Conservation (phyloP, 2,888 invertebrate species). For the Scaptomyza reducta region DNA sequence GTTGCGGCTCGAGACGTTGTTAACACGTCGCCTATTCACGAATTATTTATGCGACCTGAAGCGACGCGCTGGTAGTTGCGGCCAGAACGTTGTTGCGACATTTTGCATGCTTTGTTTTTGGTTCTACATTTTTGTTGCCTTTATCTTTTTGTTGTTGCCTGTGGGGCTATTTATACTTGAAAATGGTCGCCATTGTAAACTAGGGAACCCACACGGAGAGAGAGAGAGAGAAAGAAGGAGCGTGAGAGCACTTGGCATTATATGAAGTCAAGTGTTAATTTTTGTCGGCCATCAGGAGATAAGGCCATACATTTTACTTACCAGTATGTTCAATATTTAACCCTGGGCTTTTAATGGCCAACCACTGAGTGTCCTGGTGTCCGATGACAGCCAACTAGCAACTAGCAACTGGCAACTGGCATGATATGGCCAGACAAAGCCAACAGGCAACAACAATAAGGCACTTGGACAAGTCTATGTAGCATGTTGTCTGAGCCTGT, state of each 20-base stretch:
- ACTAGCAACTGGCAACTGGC: conserved; percentile 20
- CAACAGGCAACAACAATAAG: conserved; percentile 4
- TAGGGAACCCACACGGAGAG: neutral
- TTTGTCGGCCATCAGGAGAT: conserved; percentile 55
- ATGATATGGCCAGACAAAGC: conserved; percentile 55
- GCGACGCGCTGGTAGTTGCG: conserved; percentile 1
- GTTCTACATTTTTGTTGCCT: conserved; percentile 14
- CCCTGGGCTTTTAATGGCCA: conserved; percentile 45
- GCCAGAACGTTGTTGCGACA: conserved; percentile 1
- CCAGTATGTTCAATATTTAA: conserved; percentile 35
- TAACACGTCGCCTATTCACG: conserved; percentile 71
- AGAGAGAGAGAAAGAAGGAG: neutral
- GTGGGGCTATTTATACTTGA: conserved; percentile 60
- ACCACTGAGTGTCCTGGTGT: conserved; percentile 18
- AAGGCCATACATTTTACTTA: conserved; percentile 54
- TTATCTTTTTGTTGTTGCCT: conserved; percentile 34
- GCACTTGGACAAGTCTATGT: conserved; percentile 23
- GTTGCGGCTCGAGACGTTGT: conserved; percentile 57
- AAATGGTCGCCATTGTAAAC: conserved; percentile 47
- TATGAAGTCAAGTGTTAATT: conserved; percentile 59
- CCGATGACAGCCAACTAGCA: conserved; percentile 18
- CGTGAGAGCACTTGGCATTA: conserved; percentile 37
- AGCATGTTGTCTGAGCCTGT: conserved; percentile 27
- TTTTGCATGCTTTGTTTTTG: conserved; percentile 57
- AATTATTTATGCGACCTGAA: conserved; percentile 57